Evolutionary conservation across 2,888 invertebrate species (phyloP).

Genomic region (Glyphotaelius pellucidus): DNA sequence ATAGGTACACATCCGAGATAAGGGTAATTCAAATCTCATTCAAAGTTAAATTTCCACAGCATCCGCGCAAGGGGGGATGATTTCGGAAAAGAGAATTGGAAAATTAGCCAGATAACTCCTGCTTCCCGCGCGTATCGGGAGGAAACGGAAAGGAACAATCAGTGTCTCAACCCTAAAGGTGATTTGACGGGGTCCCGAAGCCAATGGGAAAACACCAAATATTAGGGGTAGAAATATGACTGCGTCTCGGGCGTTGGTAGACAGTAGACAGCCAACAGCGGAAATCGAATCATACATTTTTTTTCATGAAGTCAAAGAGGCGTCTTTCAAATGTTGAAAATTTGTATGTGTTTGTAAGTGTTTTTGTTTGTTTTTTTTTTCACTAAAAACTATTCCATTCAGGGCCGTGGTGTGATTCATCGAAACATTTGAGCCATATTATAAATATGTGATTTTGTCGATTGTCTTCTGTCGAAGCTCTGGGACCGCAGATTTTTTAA

Average conservation of each 20-base stretch:
- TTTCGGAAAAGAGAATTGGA: constrained; percentile 65
- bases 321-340: neutral
- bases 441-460: neutral
- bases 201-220: constrained; percentile 30
- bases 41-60: constrained; percentile 61
- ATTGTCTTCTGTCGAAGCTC: neutral
- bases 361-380: neutral
- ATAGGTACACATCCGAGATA: constrained; percentile 52
- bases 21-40: constrained; percentile 64
- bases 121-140: constrained; percentile 33
- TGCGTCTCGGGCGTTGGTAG: neutral
- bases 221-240: constrained; percentile 19
- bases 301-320: neutral
- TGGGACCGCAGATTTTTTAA: neutral
- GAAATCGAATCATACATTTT: neutral
- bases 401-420: neutral
- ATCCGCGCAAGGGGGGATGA: constrained; percentile 53
- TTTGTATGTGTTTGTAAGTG: neutral
- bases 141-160: constrained; percentile 57
- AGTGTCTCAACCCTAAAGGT: constrained; percentile 37
- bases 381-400: neutral
- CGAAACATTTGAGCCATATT: neutral
- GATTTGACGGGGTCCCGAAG: constrained; percentile 34
- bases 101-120: constrained; percentile 64
- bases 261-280: neutral